Evolutionary conservation across 2,888 invertebrate species (phyloP), one percentile per base, ranked within the genome.

Genomic region (Dorcus hopei): DNA sequence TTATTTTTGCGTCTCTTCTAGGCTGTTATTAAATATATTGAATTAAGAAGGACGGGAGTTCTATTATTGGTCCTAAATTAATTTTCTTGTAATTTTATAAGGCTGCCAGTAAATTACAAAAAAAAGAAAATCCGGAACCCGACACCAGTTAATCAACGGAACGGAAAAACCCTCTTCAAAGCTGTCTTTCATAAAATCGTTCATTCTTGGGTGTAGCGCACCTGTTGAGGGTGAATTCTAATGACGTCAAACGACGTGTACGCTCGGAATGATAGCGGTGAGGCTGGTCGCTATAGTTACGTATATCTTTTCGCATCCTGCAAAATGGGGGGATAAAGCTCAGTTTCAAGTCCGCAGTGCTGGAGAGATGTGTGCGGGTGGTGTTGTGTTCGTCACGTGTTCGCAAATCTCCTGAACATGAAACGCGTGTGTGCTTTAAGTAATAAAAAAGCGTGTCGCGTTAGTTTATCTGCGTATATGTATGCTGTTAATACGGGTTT

Each of bases 221-320:
- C 68, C 66, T 68, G 68, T 68, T 68, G 61, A 57, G 65, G 62
- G 59, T 60, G 61, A 64, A 61, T 66, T 63, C 61, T 57, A 50
- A 60, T 68, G 67, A 68, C 69, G 67, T 67, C 64, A 64, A 59
- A 43, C 62, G 54, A 59, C 58, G 54, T 59, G 54, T 61, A 59
- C 59, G 62, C 58, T 65, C 52, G 45, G 19, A 50, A 40, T 39
- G 19, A 38, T 47, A 41, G 48, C 57, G 54, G 48, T 61, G 66
- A 68, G 61, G 67, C 70, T 68, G 65, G 68, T 70, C 65, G 65
- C 66, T 64, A 70, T 70, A 65, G 68, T 61, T 67, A 70, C 70
- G 54, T 62, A 60, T 64, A 61, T 61, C 61, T 54, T 62, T 55
- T 61, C 56, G 51, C 53, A 54, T 58, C 51, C 56, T 42, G 51